A percentile compares a stretch with the other conserved stretches of the same genome.
Conservation (phyloP, 2,797 vertebrate genomes). For the Malacoctenus gilli region DNA sequence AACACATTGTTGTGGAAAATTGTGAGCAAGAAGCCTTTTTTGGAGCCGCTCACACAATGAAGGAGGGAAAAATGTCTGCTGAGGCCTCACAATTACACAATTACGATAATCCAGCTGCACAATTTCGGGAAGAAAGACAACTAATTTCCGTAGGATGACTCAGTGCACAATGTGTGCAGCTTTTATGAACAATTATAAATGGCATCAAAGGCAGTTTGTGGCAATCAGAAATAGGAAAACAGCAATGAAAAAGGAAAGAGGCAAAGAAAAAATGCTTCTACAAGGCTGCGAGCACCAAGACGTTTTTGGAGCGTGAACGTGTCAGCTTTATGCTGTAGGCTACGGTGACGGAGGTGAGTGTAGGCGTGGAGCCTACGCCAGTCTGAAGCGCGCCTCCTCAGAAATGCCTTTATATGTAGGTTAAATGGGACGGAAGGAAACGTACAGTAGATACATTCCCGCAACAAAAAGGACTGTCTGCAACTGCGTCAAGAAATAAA, state of each 20-base stretch:
- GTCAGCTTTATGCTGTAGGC: not conserved
- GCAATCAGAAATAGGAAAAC: not conserved
- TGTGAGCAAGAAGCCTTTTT: conserved; percentile 18
- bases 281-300: not conserved
- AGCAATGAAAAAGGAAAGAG: not conserved
- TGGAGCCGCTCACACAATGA: conserved; percentile 11
- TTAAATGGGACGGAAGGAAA: too few relatives aligned
- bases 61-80: conserved; percentile 2
- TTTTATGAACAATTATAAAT: conserved; percentile 1
- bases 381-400: too few relatives aligned
- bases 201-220: not conserved
- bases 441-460: too few relatives aligned
- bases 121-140: not conserved
- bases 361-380: too few relatives aligned
- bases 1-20: conserved; percentile 12
- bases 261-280: not conserved
- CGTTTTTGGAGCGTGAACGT: not conserved
- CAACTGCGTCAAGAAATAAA: too few relatives aligned
- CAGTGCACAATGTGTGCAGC: not conserved
- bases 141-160: not conserved
- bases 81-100: not conserved
- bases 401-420: too few relatives aligned
- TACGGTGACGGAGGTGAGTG: not conserved
- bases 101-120: too few relatives aligned
- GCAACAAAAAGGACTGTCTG: too few relatives aligned